phyloP scores from a whole-genome alignment of 2,113 vertebrate genomes.

The Perccottus glenii region DNA sequence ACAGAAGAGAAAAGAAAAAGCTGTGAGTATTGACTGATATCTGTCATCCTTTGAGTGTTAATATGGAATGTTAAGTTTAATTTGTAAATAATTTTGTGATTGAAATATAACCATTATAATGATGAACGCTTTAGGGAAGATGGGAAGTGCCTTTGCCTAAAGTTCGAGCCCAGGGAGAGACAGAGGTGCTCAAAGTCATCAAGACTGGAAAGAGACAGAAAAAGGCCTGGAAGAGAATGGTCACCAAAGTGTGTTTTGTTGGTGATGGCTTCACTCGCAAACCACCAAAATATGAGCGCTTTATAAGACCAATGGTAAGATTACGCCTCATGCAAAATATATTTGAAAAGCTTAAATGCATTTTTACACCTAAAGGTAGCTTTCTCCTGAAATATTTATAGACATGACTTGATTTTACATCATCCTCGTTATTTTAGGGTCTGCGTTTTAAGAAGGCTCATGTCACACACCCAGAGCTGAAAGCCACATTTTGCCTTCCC shows the following conservation, averaged over 20 bases:
- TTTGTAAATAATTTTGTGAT: background rate
- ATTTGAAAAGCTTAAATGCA: too few species aligned
- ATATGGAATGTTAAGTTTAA: too few species aligned
- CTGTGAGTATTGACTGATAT: conserved; percentile 81
- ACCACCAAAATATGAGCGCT: conserved; percentile 96
- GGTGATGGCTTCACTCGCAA: conserved; percentile 98
- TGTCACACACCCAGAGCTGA: conserved; percentile 96
- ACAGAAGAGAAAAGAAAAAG: conserved; percentile 98
- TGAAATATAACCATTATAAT: background rate
- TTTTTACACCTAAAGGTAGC: too few species aligned
- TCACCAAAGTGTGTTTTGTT: conserved; percentile 98
- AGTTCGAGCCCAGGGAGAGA: conserved; percentile 96
- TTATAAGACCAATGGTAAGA: conserved; percentile 96
- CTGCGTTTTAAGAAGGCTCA: conserved; percentile 97
- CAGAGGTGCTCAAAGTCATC: conserved; percentile 95
- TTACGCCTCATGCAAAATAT: accelerated
- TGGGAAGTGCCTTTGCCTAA: conserved; percentile 98
- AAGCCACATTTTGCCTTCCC: conserved; percentile 96
- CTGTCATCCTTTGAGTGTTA: too few species aligned
- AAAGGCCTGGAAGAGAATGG: conserved; percentile 99
- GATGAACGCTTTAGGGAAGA: conserved; percentile 83
- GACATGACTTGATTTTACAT: too few species aligned
- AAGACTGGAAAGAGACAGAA: conserved; percentile 96
- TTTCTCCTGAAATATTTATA: too few species aligned
- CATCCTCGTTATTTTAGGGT: conserved; percentile 77